Evolutionary conservation across 2,113 vertebrate species (phyloP), one percentile per base, ranked within the genome.

Genomic region (Leuciscus idus): DNA sequence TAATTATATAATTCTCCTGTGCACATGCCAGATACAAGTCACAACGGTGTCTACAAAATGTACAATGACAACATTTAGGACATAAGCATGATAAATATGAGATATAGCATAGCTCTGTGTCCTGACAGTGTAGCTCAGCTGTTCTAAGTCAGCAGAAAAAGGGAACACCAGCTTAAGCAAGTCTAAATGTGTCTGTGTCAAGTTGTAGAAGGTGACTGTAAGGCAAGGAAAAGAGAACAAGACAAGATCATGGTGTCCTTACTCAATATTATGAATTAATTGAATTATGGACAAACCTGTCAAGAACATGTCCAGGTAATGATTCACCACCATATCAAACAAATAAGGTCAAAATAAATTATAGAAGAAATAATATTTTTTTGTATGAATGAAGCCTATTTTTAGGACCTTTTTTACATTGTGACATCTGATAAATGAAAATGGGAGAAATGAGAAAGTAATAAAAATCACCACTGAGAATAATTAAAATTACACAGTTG

Each of bases 111-210:
- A 30, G 50, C 50, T 84, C 30, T 33, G 39, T 75, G 33, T 48
- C 33, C 87, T 6, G 86, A 89, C 86, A 86, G 70, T 43, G 55
- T 87, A 76, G 70, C 17, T 66, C 55, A 76, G 83, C 74, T 50
- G 84, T 50, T 66, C 73, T 48, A 66, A 64, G 84, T 85, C 73
- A 77, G 84, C 73, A 77, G 84, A 50, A 64, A 33, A 19, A n/a
- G 17, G 55, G 52, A 43, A 75, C 59, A 61, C n/a, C 50, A 46
- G 57, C 36, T 72, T 76, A 61, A 48, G 72, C 43, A 75, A 48
- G 39, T 48, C 72, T 30, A 62, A 46, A 75, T 62, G 83, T 57
- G 72, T 72, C 72, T 75, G 55, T 64, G 39, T 23, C 84, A 85
- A 76, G 55, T 50, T 75, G 75, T 30, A 46, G 74, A 50, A 30